Evolutionary conservation across 2,888 invertebrate genomes (phyloP).

Genomic region (Adelphocoris suturalis): DNA sequence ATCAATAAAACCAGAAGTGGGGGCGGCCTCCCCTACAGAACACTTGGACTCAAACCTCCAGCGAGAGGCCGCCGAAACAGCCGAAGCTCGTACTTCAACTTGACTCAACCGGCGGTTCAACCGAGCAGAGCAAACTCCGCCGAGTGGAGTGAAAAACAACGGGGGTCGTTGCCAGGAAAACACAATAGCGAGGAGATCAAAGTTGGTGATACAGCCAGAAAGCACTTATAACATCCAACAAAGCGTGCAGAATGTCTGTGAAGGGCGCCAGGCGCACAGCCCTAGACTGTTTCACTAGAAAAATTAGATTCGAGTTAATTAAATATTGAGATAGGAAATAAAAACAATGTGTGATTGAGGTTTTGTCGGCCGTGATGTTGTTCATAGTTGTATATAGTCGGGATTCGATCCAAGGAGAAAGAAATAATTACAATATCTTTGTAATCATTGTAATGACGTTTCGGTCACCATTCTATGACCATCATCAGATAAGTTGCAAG

Average conservation of each 20-base stretch:
- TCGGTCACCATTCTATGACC: too few species aligned
- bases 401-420: too few species aligned
- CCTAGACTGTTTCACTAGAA: not conserved
- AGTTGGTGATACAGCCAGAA: constrained; percentile 55
- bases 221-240: constrained; percentile 41
- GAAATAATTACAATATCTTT: too few species aligned
- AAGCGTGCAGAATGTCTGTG: constrained; percentile 14
- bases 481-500: too few species aligned
- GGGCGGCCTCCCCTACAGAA: constrained; percentile 46
- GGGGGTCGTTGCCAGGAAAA: constrained; percentile 67
- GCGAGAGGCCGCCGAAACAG: constrained; percentile 33
- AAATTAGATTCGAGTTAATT: not conserved
- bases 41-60: constrained; percentile 56
- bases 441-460: too few species aligned
- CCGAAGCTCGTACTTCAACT: constrained; percentile 42
- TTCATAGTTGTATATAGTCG: too few species aligned
- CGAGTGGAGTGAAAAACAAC: constrained; percentile 50
- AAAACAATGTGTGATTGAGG: too few species aligned
- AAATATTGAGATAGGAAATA: not conserved
- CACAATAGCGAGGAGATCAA: constrained; percentile 69
- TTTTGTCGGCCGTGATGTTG: too few species aligned
- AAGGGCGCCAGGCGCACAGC: not conserved
- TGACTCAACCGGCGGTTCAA: constrained; percentile 33
- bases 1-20: constrained; percentile 58
- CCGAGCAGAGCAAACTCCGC: not conserved